Conservation (phyloP, 2,113 vertebrate genomes). For the Aleadryas rufinucha region DNA sequence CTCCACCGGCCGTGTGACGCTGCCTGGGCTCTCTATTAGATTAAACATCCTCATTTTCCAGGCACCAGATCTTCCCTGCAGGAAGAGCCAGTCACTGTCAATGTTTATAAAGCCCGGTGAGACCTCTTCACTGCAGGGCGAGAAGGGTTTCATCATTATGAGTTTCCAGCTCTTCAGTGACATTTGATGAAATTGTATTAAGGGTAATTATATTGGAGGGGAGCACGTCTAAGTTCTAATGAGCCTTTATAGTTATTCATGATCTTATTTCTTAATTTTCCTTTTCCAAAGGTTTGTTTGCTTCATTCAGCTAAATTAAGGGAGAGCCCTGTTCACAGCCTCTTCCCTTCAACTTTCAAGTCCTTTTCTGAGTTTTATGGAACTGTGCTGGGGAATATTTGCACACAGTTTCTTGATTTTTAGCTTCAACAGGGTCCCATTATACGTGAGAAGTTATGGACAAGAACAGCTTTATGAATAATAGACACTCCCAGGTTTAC, state of each 20-base stretch:
- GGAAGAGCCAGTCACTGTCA: slow-evolving; percentile 41
- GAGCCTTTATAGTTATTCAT: slow-evolving; percentile 32
- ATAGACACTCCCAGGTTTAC: not conserved
- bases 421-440: not conserved
- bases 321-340: not conserved
- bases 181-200: slow-evolving; percentile 54
- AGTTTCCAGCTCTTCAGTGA: slow-evolving; percentile 33
- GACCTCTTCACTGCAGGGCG: not conserved
- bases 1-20: accelerated
- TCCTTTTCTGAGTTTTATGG: not conserved
- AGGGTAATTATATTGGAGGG: slow-evolving; percentile 18
- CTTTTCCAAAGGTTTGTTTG: slow-evolving; percentile 30
- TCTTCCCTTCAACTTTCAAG: not conserved
- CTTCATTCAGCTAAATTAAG: not conserved
- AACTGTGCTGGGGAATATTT: not conserved
- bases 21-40: not conserved
- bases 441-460: not conserved
- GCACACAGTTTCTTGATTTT: not conserved
- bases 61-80: not conserved
- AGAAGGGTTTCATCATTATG: not conserved
- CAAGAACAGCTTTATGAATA: not conserved
- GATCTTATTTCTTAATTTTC: slow-evolving; percentile 6
- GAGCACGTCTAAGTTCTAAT: slow-evolving; percentile 2
- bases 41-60: not conserved
- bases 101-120: slow-evolving; percentile 7